Conservation (phyloP, 2,113 vertebrate genomes). For the Paraplagusia blochii region DNA sequence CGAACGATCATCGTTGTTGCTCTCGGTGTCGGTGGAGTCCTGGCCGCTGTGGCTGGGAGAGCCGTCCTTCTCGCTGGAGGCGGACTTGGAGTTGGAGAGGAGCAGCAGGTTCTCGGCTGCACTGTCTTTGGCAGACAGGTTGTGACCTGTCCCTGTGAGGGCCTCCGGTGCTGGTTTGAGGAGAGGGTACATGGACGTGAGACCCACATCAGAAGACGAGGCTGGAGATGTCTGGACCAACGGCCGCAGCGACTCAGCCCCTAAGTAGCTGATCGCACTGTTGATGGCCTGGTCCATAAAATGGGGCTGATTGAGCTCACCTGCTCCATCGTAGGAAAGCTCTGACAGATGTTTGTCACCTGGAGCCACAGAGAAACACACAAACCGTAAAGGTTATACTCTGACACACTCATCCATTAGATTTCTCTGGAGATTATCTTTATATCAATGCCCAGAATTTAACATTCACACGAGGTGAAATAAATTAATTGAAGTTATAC, state of each 20-base stretch:
- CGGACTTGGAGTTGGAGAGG: slow-evolving; percentile 92
- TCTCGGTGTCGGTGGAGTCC: slow-evolving; percentile 97
- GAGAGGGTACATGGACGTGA: slow-evolving; percentile 84
- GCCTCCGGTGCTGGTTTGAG: slow-evolving; percentile 80
- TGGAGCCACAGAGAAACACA: slow-evolving; percentile 60
- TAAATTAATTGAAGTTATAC: not conserved
- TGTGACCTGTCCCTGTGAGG: slow-evolving; percentile 59
- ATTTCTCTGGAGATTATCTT: not conserved
- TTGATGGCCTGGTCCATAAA: slow-evolving; percentile 99
- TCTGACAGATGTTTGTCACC: slow-evolving; percentile 92
- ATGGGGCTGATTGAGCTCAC: slow-evolving; percentile 90
- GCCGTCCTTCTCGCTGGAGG: slow-evolving; percentile 88
- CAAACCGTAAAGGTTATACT: slow-evolving; percentile 1
- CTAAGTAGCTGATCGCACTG: slow-evolving; percentile 96
- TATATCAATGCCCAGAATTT: not conserved
- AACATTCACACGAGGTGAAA: slow-evolving; percentile 1
- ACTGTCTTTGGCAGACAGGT: slow-evolving; percentile 85
- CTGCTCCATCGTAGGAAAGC: slow-evolving; percentile 82
- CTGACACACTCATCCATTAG: not conserved
- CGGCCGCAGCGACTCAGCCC: slow-evolving; percentile 92
- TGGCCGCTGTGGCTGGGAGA: slow-evolving; percentile 96
- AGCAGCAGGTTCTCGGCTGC: slow-evolving; percentile 92
- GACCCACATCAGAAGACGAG: slow-evolving; percentile 80
- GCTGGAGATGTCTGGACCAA: slow-evolving; percentile 91
- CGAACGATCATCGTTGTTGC: slow-evolving; percentile 88